Evolutionary conservation across 2,113 vertebrate genomes (phyloP), one percentile per base, ranked within the genome.

Genomic region (Aspidoscelis tigris): DNA sequence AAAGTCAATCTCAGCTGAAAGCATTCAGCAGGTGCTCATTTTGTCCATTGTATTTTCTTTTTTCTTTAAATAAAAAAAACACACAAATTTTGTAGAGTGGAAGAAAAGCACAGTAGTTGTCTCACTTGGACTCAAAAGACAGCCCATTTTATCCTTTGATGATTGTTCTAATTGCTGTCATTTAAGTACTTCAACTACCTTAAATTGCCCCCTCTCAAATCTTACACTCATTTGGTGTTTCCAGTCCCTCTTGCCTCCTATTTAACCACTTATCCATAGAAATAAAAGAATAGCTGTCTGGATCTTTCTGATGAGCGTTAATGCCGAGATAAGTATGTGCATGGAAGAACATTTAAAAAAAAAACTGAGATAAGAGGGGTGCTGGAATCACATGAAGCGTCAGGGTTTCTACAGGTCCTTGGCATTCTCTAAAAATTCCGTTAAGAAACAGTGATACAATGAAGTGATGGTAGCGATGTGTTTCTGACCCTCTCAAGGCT

Each of bases 221-320:
- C 88, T 84, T 65, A 24, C 24, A 43, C 43, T 78, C 69, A 87
- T 83, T 86, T 47, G 22, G 79, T 91, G 87, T 85, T 78, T 10
- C 9, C 66, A 76, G 1, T 33, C 47, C 55, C 26, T 85, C 22
- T 84, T 68, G 16, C 82, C 61, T 89, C 22, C 77, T 73, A 80
- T 76, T 70, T 84, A 93, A 89, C 73, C 78, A 88, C 41, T 76
- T 91, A 78, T 44, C 21, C 39, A 76, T 64, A 80, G 78, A 92
- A 91, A 88, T 78, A 73, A 89, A 61, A 76, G 81, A 75, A 86
- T 47, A 84, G 65, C 44, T 91, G 44, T 76, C 84, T 55, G 64
- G 71, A 91, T 88, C 33, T 84, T 69, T 47, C 58, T 87, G 71
- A 86, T 90, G 84, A 82, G 70, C 80, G 82, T 80, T 90, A 85